A percentile compares a stretch with the other conserved stretches of the same genome.
Evolutionary conservation across 2,113 vertebrate genomes (phyloP).

Genomic region (Stegostoma tigrinum): DNA sequence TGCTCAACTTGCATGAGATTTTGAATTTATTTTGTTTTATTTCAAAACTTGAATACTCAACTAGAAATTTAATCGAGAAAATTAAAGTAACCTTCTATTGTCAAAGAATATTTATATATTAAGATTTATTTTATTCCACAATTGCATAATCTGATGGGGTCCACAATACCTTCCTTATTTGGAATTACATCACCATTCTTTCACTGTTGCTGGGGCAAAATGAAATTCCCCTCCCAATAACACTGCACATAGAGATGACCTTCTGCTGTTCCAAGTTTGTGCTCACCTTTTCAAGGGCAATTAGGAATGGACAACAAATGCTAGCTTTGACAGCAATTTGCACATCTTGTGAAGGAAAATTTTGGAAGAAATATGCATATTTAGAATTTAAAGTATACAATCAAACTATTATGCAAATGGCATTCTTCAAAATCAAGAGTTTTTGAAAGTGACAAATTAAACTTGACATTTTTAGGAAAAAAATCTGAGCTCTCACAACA

Average conservation of each 20-base stretch:
- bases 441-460: background rate
- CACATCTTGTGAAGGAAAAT: background rate
- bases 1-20: slow-evolving; percentile 20
- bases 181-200: background rate
- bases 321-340: background rate
- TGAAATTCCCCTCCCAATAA: background rate
- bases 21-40: background rate
- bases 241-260: background rate
- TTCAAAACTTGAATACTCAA: background rate
- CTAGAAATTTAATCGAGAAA: background rate
- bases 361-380: background rate
- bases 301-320: background rate
- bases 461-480: background rate
- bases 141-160: background rate
- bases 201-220: background rate
- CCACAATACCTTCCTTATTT: background rate
- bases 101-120: slow-evolving; percentile 1
- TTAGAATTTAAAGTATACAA: background rate
- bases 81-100: background rate
- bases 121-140: background rate
- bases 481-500: background rate
- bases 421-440: background rate
- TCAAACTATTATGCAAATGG: background rate
- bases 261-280: background rate
- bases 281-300: background rate